Percentiles rank a stretch among this genome's conserved stretches.
Conservation (phyloP, 1,140 invertebrate genomes). For the Penaeus japonicus region DNA sequence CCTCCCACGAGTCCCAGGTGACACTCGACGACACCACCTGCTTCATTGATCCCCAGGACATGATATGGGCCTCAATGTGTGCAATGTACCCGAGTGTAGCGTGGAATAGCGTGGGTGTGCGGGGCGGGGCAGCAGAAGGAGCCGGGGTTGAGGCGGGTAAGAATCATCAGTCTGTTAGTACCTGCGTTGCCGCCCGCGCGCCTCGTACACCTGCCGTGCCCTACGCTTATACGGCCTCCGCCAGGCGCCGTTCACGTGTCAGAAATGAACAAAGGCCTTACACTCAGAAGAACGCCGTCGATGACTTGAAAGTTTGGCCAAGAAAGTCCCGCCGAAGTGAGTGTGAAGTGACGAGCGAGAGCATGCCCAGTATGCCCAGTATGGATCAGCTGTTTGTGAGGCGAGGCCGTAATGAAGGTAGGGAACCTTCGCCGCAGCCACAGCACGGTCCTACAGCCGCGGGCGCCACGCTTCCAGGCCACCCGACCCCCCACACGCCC, state of each 20-base stretch:
- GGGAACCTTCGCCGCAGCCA: neutral
- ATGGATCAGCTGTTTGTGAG: neutral
- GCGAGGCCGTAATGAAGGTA: neutral
- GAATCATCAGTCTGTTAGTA: conserved; percentile 32
- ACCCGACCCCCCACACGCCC: conserved; percentile 8
- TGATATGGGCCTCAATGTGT: conserved; percentile 28
- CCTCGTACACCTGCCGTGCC: neutral
- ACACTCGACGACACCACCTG: neutral
- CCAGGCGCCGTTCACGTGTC: neutral
- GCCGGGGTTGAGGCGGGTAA: neutral
- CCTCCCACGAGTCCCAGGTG: neutral
- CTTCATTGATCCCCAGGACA: conserved; percentile 11
- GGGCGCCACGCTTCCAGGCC: conserved; percentile 31
- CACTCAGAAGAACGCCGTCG: neutral
- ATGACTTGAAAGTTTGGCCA: neutral
- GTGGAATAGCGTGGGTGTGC: conserved; percentile 33
- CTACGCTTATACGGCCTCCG: neutral
- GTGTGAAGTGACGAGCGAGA: neutral
- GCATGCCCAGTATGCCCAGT: neutral
- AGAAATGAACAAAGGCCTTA: neutral
- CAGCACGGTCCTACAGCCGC: neutral
- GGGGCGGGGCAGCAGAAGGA: conserved; percentile 22
- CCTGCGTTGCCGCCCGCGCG: conserved; percentile 31
- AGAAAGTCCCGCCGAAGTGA: neutral
- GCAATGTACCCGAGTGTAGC: conserved; percentile 15